Base-by-base conservation (phyloP, 1,140 invertebrate species). In the Calycopis cecrops region DNA sequence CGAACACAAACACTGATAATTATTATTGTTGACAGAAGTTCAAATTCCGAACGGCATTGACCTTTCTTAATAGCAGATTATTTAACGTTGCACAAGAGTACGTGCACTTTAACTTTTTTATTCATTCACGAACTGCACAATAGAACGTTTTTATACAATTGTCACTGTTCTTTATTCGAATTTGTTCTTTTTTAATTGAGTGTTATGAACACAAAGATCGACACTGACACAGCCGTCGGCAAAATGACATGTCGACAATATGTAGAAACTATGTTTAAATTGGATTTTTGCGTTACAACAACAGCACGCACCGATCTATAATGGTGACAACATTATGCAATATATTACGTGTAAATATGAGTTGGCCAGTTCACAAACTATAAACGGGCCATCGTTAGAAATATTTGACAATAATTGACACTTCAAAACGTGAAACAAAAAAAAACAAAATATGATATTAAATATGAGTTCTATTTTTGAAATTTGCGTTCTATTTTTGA, bases 181-280 rank as follows among this genome's bases (percentile, higher is more conserved):
- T 44, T 44, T 12, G 17, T 44, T 44, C 40, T 16, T 44, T 44
- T 44, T 44, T 44, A 16, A 44, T 4, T 18, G 12, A 17, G 14
- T 16, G 12, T 44, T 37, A 48, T 55, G 35, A 48, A 35, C 55
- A 56, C 58, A 63, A 64, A 64, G 57, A 34, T 59, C 49, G 52
- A 52, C 38, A 56, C 54, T 65, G 60, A 76, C 59, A 81, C 71
- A 66, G 71, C 70, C 68, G 67, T 57, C 72, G 68, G 63, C 63
- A 79, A 73, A 81, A 74, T 81, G 75, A 82, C 73, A 75, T 73
- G 59, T 69, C 55, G 57, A 59, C 73, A 77, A 77, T 76, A 76
- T 73, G 76, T 74, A 67, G 73, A 59, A 66, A 68, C 80, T 86
- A 84, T 77, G 80, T 82, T 79, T 86, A 86, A 84, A 83, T 74